Conservation (phyloP, 2,113 vertebrate genomes). For the Alexandromys fortis region DNA sequence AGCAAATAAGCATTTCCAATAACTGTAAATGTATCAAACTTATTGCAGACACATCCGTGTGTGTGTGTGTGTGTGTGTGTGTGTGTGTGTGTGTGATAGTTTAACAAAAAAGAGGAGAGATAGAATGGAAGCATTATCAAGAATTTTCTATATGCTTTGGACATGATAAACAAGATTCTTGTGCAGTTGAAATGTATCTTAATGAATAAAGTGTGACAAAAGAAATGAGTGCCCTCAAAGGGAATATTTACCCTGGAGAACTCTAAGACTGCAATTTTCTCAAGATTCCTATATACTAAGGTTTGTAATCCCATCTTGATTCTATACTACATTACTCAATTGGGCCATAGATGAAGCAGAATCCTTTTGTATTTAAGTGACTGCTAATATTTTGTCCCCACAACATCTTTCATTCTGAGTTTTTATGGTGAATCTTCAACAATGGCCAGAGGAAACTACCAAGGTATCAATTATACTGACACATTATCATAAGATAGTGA, state of each 20-base stretch:
- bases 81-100: too few relatives aligned
- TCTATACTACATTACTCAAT: not conserved
- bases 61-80: too few relatives aligned
- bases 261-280: not conserved
- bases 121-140: not conserved
- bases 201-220: not conserved
- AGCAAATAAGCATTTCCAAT: not conserved
- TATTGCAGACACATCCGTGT: not conserved
- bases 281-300: not conserved
- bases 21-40: not conserved
- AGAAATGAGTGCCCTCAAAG: not conserved
- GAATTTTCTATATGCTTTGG: too few relatives aligned
- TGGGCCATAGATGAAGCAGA: not conserved
- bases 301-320: not conserved
- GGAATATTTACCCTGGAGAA: not conserved
- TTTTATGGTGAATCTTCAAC: not conserved
- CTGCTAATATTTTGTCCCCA: not conserved
- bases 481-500: not conserved
- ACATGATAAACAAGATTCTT: not conserved
- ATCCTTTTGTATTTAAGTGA: not conserved
- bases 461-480: not conserved
- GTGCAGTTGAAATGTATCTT: not conserved
- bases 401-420: not conserved
- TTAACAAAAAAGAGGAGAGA: not conserved
- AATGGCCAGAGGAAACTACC: too few relatives aligned